Evolutionary conservation across 2,113 vertebrate species (phyloP), one percentile per base, ranked within the genome.

Genomic region (Scortum barcoo): DNA sequence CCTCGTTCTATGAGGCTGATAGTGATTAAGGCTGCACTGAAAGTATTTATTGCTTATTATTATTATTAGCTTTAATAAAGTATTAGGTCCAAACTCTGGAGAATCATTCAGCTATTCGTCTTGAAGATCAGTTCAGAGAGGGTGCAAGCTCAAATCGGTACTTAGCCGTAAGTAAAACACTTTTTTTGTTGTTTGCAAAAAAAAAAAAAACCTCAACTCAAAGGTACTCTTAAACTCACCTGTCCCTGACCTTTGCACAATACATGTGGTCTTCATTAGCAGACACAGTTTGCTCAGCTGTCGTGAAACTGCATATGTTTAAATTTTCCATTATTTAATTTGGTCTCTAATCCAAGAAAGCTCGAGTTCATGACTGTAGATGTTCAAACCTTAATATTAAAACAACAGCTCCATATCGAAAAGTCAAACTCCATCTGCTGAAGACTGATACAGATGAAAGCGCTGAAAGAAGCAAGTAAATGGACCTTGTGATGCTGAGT

Each of bases 21-120:
- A 26, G 58, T 76, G 50, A 67, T 72, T 54, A 54, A 22, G n/a
- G 65, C 54, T 65, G 22, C 44, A 19, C 53, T n/a, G 57, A 26
- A 69, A 42, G n/a, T n/a, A n/a, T n/a, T n/a, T n/a, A n/a, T n/a
- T n/a, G n/a, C n/a, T n/a, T n/a, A 19, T 20, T 20, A 11, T 16
- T 69, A 26, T 24, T 46, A 19, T 36, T 12, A 56, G 33, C 28
- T 66, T 33, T 67, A 30, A 79, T 12, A 8, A n/a, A 1, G 36
- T 36, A 11, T 58, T 24, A 22, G 50, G 50, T 16, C 40, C 57
- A 71, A 72, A 57, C 76, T 74, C 38, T 71, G 16, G 44, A 40
- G 30, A 61, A 72, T 53, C 7, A 36, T 76, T 71, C 57, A 72
- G 50, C 53, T 24, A 3, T 46, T 58, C 57, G 56, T 46, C 58